Conservation (phyloP, 2,797 vertebrate species). For the Melanotaenia trifasciata region DNA sequence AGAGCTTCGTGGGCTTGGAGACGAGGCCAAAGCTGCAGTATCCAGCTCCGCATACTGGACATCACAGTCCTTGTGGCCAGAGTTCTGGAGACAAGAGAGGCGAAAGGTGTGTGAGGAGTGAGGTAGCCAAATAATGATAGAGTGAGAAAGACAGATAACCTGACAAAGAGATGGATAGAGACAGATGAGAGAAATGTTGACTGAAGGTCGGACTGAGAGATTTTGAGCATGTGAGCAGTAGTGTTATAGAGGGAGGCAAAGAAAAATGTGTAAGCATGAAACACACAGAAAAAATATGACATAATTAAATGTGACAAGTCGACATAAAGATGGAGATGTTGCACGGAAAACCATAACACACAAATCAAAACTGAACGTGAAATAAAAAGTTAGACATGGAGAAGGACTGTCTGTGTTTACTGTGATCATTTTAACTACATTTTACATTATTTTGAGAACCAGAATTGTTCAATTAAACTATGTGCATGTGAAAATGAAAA, state of each 20-base stretch:
- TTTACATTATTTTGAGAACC: constrained; percentile 6
- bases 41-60: constrained; percentile 96
- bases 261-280: constrained; percentile 41
- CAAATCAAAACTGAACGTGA: constrained; percentile 35
- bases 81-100: constrained; percentile 89
- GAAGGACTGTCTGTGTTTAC: constrained; percentile 45
- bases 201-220: constrained; percentile 41
- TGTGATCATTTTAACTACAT: constrained; percentile 17
- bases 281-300: constrained; percentile 23
- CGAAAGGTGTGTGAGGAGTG: constrained; percentile 81
- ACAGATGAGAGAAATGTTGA: constrained; percentile 36
- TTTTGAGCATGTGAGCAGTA: constrained; percentile 39
- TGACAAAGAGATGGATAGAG: constrained; percentile 22
- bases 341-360: constrained; percentile 44
- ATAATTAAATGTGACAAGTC: constrained; percentile 35
- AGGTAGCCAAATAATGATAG: constrained; percentile 58
- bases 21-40: constrained; percentile 90
- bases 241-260: constrained; percentile 30
- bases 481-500: constrained; percentile 10
- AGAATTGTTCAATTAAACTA: constrained; percentile 4
- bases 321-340: constrained; percentile 29
- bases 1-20: constrained; percentile 86
- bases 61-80: constrained; percentile 90
- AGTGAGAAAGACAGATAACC: constrained; percentile 43
- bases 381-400: constrained; percentile 35